phyloP scores from a whole-genome alignment of 2,113 vertebrate species.

The Vicugna pacos region DNA sequence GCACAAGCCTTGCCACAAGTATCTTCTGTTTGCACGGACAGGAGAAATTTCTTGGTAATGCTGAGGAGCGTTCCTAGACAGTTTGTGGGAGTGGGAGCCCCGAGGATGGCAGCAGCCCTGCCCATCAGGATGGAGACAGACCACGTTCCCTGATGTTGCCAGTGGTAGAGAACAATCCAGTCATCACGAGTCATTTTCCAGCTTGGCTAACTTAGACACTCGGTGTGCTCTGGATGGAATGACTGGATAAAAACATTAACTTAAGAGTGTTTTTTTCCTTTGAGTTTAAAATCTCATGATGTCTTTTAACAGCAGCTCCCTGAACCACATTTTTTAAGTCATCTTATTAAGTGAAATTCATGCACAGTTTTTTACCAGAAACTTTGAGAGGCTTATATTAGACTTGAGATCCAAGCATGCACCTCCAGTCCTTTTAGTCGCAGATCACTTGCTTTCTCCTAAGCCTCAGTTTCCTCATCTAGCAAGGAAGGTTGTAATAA shows the following conservation, averaged over 20 bases:
- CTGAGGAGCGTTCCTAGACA: background rate
- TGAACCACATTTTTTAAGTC: constrained; percentile 63
- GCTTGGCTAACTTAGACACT: constrained; percentile 24
- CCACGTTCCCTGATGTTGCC: background rate
- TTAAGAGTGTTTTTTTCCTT: background rate
- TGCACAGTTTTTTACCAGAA: constrained; percentile 71
- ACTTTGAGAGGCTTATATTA: constrained; percentile 62
- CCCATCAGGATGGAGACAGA: background rate
- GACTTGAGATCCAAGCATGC: constrained; percentile 75
- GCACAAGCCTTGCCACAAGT: background rate
- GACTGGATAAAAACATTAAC: constrained; percentile 20
- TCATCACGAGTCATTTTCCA: background rate
- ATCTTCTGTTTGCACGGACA: background rate
- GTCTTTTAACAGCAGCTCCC: constrained; percentile 30
- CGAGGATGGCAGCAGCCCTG: background rate
- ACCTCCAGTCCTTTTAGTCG: constrained; percentile 61
- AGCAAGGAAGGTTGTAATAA: background rate
- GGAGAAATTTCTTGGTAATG: background rate
- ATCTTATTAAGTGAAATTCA: constrained; percentile 64
- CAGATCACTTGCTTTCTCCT: background rate
- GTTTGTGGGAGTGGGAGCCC: background rate
- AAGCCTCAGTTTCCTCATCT: background rate
- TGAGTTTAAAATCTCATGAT: constrained; percentile 61
- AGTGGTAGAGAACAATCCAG: constrained; percentile 63
- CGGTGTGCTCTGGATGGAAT: background rate